Base-by-base conservation (phyloP, 2,888 invertebrate genomes). In the Neoscelio sp. region DNA sequence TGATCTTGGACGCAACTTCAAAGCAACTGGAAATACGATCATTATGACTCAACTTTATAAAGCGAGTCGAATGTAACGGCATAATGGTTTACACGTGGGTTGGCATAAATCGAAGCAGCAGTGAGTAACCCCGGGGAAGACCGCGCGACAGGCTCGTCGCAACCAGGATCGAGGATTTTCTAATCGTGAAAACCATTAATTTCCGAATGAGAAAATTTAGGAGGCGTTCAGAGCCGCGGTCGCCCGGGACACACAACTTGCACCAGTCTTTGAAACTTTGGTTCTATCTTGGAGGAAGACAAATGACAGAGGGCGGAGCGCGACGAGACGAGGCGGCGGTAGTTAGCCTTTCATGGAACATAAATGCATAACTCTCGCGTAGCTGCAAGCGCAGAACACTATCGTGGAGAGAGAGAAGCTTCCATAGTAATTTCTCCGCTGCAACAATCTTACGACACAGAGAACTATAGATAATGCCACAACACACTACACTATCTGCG, bases 271-370 rank as follows among this genome's bases (percentile, higher is more conserved):
- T 84, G 87, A 85, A 87, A 88, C 83, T 88, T 87, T 85, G 84
- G 78, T 83, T 85, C 86, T 87, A 88, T 87, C 87, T 86, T 80
- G 82, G 86, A 85, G 85, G 84, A 87, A 88, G 88, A 88, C 87
- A 88, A 88, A 88, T 87, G 87, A 88, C 84, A 84, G 78, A 68
- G 70, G 78, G 60, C 70, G 68, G 65, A 18, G 30, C 18, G 28
- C 38, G 44, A 20, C 23, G 56, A 67, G 76, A 71, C 38, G 70
- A 48, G 60, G 65, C 76, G 79, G 67, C 68, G 82, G 64, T 83
- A 81, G 81, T 82, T 83, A 83, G 82, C 82, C 83, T 86, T 85
- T 85, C 85, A 85, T 84, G 84, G 82, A 82, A 85, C 82, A 82
- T 81, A 82, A 86, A 86, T 84, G 86, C 84, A 86, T 86, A 87